A percentile compares a stretch with the other conserved stretches of the same genome.
Evolutionary conservation across 2,888 invertebrate species (phyloP).

Genomic region (Drosophila fulvimacula): DNA sequence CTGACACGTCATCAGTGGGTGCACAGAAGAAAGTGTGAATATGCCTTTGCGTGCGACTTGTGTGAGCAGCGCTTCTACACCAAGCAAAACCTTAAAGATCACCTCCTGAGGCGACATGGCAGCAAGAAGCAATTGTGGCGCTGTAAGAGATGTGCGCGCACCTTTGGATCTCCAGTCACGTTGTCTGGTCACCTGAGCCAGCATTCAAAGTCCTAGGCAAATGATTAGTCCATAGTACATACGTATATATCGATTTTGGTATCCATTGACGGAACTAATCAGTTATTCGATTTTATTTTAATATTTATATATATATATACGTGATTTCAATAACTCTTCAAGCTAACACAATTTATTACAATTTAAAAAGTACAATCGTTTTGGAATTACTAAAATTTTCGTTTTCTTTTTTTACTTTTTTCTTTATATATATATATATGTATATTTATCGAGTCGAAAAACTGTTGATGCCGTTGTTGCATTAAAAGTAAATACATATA

Average conservation of each 20-base stretch:
- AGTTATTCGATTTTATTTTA: conserved; percentile 66
- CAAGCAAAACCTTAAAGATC: conserved; percentile 65
- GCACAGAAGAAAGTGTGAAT: conserved; percentile 39
- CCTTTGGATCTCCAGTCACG: conserved; percentile 59
- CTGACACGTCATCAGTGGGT: conserved; percentile 61
- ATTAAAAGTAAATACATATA: conserved; percentile 55
- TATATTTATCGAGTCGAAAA: conserved; percentile 48
- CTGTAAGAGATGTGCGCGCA: conserved; percentile 73
- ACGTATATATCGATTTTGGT: not conserved
- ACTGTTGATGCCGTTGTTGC: conserved; percentile 24
- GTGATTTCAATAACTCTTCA: conserved; percentile 70
- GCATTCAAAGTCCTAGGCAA: conserved; percentile 27
- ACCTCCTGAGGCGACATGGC: conserved; percentile 70
- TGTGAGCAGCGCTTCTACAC: conserved; percentile 67
- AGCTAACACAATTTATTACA: conserved; percentile 70
- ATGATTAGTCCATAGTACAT: not conserved
- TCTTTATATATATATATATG: conserved; percentile 10
- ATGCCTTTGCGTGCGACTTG: conserved; percentile 35
- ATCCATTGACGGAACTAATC: conserved; percentile 43
- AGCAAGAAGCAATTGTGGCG: conserved; percentile 51
- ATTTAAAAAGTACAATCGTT: conserved; percentile 51
- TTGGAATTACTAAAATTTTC: conserved; percentile 58
- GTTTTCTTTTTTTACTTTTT: not conserved
- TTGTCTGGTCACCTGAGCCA: conserved; percentile 69
- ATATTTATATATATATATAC: conserved; percentile 41